These are phyloP conservation scores for Melipona quadrifasciata DNA, from an alignment of 1,140 invertebrate genomes.

Conservation along the genomic window DNA sequence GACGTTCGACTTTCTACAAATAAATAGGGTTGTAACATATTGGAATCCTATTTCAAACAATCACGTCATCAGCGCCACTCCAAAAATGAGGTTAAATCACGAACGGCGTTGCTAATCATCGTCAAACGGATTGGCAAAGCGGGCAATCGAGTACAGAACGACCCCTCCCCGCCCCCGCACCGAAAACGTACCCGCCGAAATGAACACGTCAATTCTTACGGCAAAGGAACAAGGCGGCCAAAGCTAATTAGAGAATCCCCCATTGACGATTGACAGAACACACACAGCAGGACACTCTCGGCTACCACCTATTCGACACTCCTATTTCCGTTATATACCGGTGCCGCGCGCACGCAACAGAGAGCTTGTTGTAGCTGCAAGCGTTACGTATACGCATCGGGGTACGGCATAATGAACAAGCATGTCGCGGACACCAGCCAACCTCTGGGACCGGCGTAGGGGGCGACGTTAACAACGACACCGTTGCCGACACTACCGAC, in stretches of 20 bases:
- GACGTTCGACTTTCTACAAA: too few species aligned
- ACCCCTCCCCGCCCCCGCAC: too few species aligned
- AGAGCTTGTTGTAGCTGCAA: neutral
- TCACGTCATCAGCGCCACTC: neutral
- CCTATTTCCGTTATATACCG: slow-evolving; percentile 30
- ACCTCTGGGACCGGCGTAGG: neutral
- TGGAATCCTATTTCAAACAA: too few species aligned
- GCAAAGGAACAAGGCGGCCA: neutral
- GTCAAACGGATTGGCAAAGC: neutral
- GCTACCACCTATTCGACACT: slow-evolving; percentile 23
- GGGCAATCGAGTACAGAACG: neutral
- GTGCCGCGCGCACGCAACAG: neutral
- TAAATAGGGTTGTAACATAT: too few species aligned
- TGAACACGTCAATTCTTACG: neutral
- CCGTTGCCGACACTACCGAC: slow-evolving; percentile 1
- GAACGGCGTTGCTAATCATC: neutral
- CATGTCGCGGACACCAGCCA: slow-evolving; percentile 33
- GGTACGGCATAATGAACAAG: slow-evolving; percentile 40
- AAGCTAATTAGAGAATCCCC: slow-evolving; percentile 38
- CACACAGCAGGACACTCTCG: neutral
- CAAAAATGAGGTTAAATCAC: neutral
- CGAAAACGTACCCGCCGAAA: neutral
- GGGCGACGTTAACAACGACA: slow-evolving; percentile 11
- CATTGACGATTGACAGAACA: slow-evolving; percentile 23
- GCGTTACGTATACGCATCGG: slow-evolving; percentile 29